Conservation (phyloP, 1,140 invertebrate species). For the Dreissena polymorpha region DNA sequence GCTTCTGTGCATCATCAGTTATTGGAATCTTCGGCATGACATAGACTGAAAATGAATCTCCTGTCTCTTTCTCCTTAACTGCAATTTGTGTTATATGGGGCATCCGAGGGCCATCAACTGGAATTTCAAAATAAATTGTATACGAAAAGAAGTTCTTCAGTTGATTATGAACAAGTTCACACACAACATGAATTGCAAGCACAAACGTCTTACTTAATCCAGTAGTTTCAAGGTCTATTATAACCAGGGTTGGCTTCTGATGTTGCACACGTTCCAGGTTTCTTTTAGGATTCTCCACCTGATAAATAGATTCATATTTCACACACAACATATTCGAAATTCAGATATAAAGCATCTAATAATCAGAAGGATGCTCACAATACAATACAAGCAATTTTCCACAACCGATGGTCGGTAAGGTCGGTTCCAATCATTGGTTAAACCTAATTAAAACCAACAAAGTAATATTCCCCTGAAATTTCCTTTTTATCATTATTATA, state of each 20-base stretch:
- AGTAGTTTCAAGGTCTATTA: conserved; percentile 40
- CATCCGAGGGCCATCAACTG: conserved; percentile 33
- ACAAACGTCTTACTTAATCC: conserved; percentile 27
- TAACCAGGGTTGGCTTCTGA: not conserved
- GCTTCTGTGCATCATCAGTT: conserved; percentile 9
- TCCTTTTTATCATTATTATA: too few species aligned
- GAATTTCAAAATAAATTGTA: conserved; percentile 11
- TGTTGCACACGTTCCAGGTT: not conserved
- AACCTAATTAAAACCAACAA: too few species aligned
- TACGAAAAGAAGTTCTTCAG: not conserved
- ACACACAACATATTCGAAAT: too few species aligned
- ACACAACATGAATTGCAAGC: not conserved
- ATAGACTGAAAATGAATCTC: not conserved
- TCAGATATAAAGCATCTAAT: too few species aligned
- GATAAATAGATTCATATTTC: too few species aligned
- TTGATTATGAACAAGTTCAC: not conserved
- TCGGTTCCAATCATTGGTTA: too few species aligned
- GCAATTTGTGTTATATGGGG: conserved; percentile 49
- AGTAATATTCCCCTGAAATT: too few species aligned
- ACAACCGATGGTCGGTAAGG: too few species aligned
- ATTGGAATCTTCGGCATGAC: conserved; percentile 33
- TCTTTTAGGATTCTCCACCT: not conserved
- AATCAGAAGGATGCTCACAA: too few species aligned
- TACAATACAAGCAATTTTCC: too few species aligned
- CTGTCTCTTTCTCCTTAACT: conserved; percentile 12